A percentile compares a stretch with the other conserved stretches of the same genome.
phyloP scores from a whole-genome alignment of 2,888 invertebrate genomes.

The Melanotus villosus region DNA sequence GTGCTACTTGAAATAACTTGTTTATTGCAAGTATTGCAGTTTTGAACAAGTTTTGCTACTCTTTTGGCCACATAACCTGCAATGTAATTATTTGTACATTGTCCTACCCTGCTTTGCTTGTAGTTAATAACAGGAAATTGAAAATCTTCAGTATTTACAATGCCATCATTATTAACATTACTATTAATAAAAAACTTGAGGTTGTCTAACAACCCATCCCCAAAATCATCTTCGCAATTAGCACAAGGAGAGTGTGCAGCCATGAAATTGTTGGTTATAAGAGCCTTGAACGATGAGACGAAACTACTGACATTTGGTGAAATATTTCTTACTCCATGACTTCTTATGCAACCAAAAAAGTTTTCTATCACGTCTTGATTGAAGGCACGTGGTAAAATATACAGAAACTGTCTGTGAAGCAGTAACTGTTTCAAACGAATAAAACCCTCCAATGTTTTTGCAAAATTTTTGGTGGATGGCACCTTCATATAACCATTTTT shows the following conservation, averaged over 20 bases:
- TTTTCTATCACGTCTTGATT: constrained; percentile 24
- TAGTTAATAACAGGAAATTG: not conserved
- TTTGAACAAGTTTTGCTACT: not conserved
- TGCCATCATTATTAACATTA: not conserved
- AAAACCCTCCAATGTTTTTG: not conserved
- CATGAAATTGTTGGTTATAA: constrained; percentile 24
- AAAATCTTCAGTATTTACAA: not conserved
- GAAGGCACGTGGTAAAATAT: not conserved
- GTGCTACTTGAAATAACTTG: not conserved
- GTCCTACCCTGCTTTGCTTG: not conserved
- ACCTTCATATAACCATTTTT: not conserved
- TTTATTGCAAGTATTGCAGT: not conserved
- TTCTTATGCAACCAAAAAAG: constrained; percentile 24
- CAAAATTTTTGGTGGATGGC: not conserved
- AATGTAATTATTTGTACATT: not conserved
- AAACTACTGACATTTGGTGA: not conserved
- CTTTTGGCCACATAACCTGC: not conserved
- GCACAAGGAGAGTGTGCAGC: constrained; percentile 40
- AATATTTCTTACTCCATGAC: not conserved
- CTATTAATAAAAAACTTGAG: not conserved
- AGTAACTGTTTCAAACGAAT: not conserved
- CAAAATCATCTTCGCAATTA: constrained; percentile 47
- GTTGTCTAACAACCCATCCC: not conserved
- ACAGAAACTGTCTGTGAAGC: not conserved
- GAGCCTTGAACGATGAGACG: constrained; percentile 9